Evolutionary conservation across 1,140 invertebrate genomes (phyloP).

Genomic region (Harpegnathos saltator): DNA sequence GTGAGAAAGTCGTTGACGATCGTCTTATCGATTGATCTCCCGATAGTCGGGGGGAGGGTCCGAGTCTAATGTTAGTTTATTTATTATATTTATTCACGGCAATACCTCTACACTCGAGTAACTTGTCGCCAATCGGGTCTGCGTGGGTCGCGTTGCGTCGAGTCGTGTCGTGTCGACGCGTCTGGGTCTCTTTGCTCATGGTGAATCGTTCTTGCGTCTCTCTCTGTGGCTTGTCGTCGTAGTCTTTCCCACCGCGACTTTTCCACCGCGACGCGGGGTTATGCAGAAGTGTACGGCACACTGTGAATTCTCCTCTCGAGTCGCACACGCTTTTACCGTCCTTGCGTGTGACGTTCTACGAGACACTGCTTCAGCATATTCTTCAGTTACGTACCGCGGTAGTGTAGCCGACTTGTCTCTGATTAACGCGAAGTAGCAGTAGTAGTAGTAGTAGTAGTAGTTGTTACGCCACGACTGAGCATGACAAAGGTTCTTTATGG

Average conservation of each 20-base stretch:
- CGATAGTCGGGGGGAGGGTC: too few species aligned
- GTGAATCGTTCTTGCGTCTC: neutral
- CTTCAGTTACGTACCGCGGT: too few species aligned
- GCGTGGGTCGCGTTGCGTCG: too few species aligned
- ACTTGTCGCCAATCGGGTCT: too few species aligned
- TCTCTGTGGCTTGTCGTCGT: neutral
- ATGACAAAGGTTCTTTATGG: too few species aligned
- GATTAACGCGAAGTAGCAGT: too few species aligned
- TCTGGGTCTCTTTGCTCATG: constrained; percentile 23
- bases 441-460: too few species aligned
- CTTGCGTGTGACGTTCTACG: neutral
- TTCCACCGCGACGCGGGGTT: constrained; percentile 11
- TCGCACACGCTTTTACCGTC: neutral
- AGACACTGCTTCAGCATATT: too few species aligned
- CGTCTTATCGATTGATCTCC: too few species aligned
- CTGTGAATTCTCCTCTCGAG: neutral
- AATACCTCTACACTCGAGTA: constrained; percentile 46
- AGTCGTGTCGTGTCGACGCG: neutral
- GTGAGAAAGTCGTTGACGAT: neutral
- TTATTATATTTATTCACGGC: constrained; percentile 70
- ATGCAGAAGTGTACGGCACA: neutral
- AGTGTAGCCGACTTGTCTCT: too few species aligned
- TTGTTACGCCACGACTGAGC: too few species aligned
- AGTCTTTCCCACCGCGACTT: constrained; percentile 6
- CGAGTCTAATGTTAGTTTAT: constrained; percentile 52